phyloP scores from a whole-genome alignment of 35 echinoderm and acorn worm species.

The Anneissia japonica region DNA sequence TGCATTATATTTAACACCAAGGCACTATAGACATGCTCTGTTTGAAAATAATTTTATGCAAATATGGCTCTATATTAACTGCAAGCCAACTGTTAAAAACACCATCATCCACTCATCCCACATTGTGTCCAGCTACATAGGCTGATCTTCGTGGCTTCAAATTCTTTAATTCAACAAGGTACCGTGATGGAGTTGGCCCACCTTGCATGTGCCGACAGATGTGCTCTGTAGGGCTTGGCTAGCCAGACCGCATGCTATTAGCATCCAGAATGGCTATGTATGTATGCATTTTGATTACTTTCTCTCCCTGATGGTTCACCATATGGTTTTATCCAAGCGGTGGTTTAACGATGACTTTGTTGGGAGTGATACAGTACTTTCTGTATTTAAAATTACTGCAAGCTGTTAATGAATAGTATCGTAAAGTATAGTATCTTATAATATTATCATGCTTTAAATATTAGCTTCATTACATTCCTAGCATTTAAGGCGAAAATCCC shows the following conservation, averaged over 20 bases:
- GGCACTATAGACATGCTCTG: neutral
- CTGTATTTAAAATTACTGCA: no score
- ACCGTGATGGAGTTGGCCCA: neutral
- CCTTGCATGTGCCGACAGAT: neutral
- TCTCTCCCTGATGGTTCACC: neutral
- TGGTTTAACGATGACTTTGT: neutral
- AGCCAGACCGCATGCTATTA: neutral
- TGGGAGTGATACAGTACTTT: neutral
- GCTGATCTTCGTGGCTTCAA: neutral
- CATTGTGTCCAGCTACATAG: neutral
- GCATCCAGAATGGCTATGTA: neutral
- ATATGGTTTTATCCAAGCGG: neutral
- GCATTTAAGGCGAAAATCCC: no score
- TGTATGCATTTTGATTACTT: neutral
- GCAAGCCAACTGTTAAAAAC: neutral
- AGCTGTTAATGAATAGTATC: no score
- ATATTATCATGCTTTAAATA: no score
- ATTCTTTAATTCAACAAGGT: neutral
- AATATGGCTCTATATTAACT: neutral
- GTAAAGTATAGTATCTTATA: no score
- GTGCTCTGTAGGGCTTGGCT: neutral
- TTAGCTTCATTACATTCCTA: no score
- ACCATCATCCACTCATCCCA: neutral
- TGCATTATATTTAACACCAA: neutral
- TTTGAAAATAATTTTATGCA: conserved; percentile 2